Evolutionary conservation across 2,797 vertebrate genomes (phyloP), one percentile per base, ranked within the genome.

Genomic region (Limosa lapponica): DNA sequence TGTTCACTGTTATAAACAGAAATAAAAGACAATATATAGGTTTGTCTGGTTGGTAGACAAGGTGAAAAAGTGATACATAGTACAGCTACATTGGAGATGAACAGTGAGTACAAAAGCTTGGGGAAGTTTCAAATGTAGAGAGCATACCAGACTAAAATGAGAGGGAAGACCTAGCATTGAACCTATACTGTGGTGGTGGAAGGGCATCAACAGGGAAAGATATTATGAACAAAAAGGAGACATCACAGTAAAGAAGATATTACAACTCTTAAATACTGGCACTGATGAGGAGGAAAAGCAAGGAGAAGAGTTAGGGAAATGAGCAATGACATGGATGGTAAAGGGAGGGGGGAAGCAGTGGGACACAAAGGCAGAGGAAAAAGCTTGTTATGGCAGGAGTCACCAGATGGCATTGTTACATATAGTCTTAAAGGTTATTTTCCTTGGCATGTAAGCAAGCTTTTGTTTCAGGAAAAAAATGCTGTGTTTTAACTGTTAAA

Each of bases 331-430:
- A 73, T 5, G 8, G 49, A 39, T 65, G 13, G 22, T 41, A 58
- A 93, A 57, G 13, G n/a, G 46, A 71, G 16, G 6, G 20, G 11
- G 27, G 9, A 87, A 77, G 34, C 15, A 89, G 17, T 28, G 44
- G 58, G 54, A 69, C 74, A 93, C 37, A 83, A 80, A 92, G 41
- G 49, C n/a, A 81, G 37, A 72, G 13, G 18, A 78, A 48, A 87
- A 90, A 88, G 6, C 58, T 95, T 91, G 61, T 82, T 79, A 66
- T 79, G 66, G 61, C 62, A 86, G 32, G 49, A 95, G 72, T 94
- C 94, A 93, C 79, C 91, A 95, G 91, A 84, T 95, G 77, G 80
- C 89, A 95, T 96, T 86, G 77, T 91, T 95, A 92, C 55, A 66
- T 1, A 1, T 44, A 81, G 25, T 54, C 87, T 75, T 90, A 90